Percentiles rank a stretch among this genome's conserved stretches.
phyloP scores from a whole-genome alignment of 2,888 invertebrate species.

The Parasteatoda lunata region DNA sequence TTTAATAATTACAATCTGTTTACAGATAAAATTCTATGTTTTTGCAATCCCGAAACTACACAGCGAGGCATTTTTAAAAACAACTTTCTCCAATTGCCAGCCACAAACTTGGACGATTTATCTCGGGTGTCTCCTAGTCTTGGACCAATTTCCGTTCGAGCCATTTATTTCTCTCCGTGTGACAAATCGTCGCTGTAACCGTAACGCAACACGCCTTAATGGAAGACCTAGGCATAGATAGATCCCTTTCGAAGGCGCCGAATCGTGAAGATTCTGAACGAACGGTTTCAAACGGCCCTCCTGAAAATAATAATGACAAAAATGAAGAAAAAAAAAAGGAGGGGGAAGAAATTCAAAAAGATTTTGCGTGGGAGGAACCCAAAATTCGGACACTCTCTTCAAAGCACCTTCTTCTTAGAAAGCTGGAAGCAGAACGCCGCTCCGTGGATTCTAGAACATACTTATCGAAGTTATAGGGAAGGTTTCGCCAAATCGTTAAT shows the following conservation, averaged over 20 bases:
- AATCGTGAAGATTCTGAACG: constrained; percentile 1
- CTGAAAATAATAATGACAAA: neutral
- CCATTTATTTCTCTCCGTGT: constrained; percentile 51
- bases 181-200: constrained; percentile 53
- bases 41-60: neutral
- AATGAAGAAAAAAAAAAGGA: neutral
- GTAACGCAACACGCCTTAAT: constrained; percentile 56
- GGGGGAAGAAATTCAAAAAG: no score
- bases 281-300: neutral
- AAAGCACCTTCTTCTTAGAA: no score
- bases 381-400: no score
- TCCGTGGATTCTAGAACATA: no score
- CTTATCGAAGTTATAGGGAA: no score
- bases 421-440: no score
- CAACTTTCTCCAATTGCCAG: neutral
- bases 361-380: no score
- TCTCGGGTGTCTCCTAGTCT: constrained; percentile 22
- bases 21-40: no score
- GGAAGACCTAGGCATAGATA: constrained; percentile 19
- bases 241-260: constrained; percentile 15
- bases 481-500: no score
- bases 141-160: constrained; percentile 25
- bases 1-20: no score
- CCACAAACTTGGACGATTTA: constrained; percentile 46
- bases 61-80: constrained; percentile 19